Conservation (phyloP, 2,797 vertebrate genomes). For the Otus scops region DNA sequence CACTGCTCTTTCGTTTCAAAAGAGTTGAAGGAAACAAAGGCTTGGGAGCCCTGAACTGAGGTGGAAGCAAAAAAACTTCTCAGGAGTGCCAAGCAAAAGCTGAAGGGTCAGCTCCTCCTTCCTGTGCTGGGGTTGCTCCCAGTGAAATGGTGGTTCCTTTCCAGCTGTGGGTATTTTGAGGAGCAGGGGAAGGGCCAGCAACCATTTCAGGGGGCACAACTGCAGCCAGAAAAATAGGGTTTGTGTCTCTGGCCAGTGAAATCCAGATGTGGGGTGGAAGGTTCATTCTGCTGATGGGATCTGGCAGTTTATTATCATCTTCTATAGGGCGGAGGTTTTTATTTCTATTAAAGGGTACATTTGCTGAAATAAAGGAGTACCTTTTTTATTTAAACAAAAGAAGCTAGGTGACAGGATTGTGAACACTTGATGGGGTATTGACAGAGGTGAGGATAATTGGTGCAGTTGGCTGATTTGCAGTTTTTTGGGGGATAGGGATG, state of each 20-base stretch:
- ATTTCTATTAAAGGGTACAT: not conserved
- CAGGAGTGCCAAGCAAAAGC: not conserved
- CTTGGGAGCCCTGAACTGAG: not conserved
- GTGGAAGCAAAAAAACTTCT: not conserved
- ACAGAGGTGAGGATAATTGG: not conserved
- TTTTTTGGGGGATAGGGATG: not conserved
- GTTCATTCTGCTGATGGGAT: not conserved
- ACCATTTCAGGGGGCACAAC: not conserved
- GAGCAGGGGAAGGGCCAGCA: not conserved
- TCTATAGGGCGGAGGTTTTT: accelerated
- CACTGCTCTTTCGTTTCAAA: not conserved
- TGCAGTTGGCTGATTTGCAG: not conserved
- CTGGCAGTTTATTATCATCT: not conserved
- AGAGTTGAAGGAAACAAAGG: not conserved
- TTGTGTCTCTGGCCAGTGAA: not conserved
- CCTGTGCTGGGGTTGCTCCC: not conserved
- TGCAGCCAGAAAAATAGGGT: not conserved
- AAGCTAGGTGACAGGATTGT: not conserved
- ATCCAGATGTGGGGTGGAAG: not conserved
- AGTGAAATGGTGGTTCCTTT: not conserved
- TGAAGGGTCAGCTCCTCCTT: not conserved
- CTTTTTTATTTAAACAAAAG: not conserved
- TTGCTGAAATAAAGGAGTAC: not conserved
- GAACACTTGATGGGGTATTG: not conserved
- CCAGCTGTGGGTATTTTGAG: not conserved